Base-by-base conservation (phyloP, 2,797 vertebrate species). In the Aeoliscus strigatus region DNA sequence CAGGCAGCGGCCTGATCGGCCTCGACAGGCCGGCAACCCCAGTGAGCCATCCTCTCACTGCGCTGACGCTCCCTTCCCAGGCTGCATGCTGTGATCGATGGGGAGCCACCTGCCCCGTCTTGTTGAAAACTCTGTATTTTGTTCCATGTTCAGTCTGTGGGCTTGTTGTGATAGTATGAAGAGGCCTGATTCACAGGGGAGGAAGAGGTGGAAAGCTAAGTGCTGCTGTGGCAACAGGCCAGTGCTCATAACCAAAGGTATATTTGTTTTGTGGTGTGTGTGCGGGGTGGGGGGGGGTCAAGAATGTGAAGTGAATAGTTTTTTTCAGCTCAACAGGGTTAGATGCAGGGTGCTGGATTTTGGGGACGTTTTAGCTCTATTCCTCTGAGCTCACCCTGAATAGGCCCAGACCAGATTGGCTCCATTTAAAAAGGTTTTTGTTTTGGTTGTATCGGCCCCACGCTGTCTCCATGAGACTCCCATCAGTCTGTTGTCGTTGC, bases 291-390 rank as follows among this genome's bases (percentile, higher is more conserved):
- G 43, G n/a, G 14, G 17, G 17, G 29, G 14, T 35, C 27, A 53
- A 45, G 29, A 73, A 67, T 61, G 49, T 49, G 57, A 61, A 73
- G 51, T 48, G 34, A 37, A 51, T 61, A 38, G 47, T 55, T 73
- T 60, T 69, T 8, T 11, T 39, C 51, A 52, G 11, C 16, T 45
- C 30, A 28, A 47, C 27, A 27, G 54, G 18, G 6, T 55, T 69
- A 60, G 73, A 69, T 65, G 39, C 48, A 28, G 57, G 72, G 70
- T 61, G 67, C 70, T 56, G 56, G 59, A 46, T 65, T 40, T 41
- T 66, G 38, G 43, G 59, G 66, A 40, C 17, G 18, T 61, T 67
- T 63, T 57, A 39, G 46, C n/a, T n/a, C n/a, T n/a, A n/a, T n/a
- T n/a, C n/a, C n/a, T n/a, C n/a, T n/a, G n/a, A 39, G 45, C 56